Base-by-base conservation (phyloP, 1,140 invertebrate species). In the Maniola jurtina region DNA sequence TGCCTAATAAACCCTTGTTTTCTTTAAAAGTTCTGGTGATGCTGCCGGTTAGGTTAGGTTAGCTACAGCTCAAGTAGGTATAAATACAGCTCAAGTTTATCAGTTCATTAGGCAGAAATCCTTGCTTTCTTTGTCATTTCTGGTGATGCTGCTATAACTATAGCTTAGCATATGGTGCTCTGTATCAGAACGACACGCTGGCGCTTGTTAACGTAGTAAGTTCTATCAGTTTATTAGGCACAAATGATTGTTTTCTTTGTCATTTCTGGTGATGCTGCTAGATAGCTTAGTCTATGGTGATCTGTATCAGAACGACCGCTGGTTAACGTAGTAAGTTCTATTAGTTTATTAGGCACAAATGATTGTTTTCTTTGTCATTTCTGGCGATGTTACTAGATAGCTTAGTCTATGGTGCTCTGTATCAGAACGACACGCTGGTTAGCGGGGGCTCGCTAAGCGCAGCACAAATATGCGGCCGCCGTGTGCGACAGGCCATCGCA, bases 391-490 rank as follows among this genome's bases (percentile, higher is more conserved):
- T 52, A 8, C 14, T 14, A 9, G 25, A 34, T 34, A 5, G 34
- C 11, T 64, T 66, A 70, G 50, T 80, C 75, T 80, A 64, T 65
- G 69, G 47, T 77, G 70, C 54, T 76, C 73, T 70, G 57, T 81
- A 79, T 61, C 68, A 57, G 64, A 78, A 68, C 80, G 81, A 79
- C 79, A 81, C 63, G 63, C 66, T 68, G 70, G 75, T 89, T 89
- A 89, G 83, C 83, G 75, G 64, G 64, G 66, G 64, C 54, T 58
- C 76, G 84, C 86, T 89, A 89, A 89, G 77, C 76, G 80, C 66
- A 78, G 76, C 61, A 69, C 83, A 89, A 86, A 89, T 77, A 80
- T 75, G 79, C 82, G 82, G 85, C 81, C 79, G 80, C 77, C 70
- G 68, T 66, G 75, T 65, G 80, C 73, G 79, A 84, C 80, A 80